Evolutionary conservation across 1,140 invertebrate genomes (phyloP).

Genomic region (Drosophila suzukii): DNA sequence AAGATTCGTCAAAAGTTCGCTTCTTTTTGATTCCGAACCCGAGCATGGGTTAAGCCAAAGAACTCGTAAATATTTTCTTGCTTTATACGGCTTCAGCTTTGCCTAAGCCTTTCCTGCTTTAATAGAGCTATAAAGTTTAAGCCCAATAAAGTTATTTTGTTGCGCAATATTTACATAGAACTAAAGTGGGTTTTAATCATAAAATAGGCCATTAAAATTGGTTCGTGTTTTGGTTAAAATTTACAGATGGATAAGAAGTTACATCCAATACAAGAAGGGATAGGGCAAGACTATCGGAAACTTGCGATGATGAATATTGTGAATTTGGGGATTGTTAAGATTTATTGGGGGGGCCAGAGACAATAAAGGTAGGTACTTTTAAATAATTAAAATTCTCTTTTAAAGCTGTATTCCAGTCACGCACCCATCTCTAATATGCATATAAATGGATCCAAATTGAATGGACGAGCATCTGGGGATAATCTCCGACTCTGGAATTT

Average conservation of each 20-base stretch:
- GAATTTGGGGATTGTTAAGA: not conserved
- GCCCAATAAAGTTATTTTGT: slow-evolving; percentile 76
- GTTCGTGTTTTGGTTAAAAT: slow-evolving; percentile 28
- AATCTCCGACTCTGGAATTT: slow-evolving; percentile 22
- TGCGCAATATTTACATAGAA: slow-evolving; percentile 76
- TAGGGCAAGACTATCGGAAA: slow-evolving; percentile 12
- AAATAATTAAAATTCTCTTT: not conserved
- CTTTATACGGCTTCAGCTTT: slow-evolving; percentile 26
- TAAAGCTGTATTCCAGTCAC: slow-evolving; percentile 5
- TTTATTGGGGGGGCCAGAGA: not conserved
- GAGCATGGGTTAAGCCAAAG: slow-evolving; percentile 31
- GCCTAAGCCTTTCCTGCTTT: slow-evolving; percentile 36
- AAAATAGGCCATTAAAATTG: slow-evolving; percentile 46
- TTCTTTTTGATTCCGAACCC: not conserved
- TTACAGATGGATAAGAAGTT: not conserved
- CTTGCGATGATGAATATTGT: not conserved
- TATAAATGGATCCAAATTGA: slow-evolving; percentile 42
- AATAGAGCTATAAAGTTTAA: slow-evolving; percentile 69
- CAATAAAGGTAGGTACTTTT: not conserved
- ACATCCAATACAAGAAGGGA: not conserved
- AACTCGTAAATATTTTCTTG: slow-evolving; percentile 56
- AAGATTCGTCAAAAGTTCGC: slow-evolving; percentile 48
- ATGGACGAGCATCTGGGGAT: slow-evolving; percentile 37
- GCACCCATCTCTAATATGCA: slow-evolving; percentile 25
- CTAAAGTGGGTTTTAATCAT: slow-evolving; percentile 44